Evolutionary conservation across 2,797 vertebrate species (phyloP), one percentile per base, ranked within the genome.

Genomic region (Parauchenoglanis punctatus): DNA sequence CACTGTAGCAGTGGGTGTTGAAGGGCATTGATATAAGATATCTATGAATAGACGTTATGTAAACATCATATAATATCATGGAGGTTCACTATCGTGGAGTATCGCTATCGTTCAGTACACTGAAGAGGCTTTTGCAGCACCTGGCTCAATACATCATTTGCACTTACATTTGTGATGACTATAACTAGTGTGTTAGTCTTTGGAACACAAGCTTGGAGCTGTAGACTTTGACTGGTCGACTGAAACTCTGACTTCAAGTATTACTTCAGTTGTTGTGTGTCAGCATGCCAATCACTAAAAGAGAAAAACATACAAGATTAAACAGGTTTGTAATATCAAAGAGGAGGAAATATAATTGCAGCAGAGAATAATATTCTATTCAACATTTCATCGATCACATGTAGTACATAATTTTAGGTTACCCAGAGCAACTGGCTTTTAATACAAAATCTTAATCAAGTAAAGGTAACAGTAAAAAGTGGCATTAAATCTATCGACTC

Each of bases 21-120:
- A 10, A 56, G 54, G 31, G 28, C 59, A 18, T 80, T 80, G 54
- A 80, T 58, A 56, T 80, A 80, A 59, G 31, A 80, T 59, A 7
- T 80, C 31, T 40, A 80, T 80, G 11, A 80, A 80, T 80, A 80
- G 18, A 18, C 12, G 77, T 80, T 80, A 59, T 80, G 77, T 80
- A 59, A 59, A 59, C 31, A 80, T 80, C 56, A 59, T 13, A 59
- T 23, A 80, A 35, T 20, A 7, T 49, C 49, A 49, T 58, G 76
- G 4, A 5, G 15, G 52, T 28, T 52, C 12, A 13, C n/a, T 40
- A 76, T 40, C 49, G 40, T 40, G 40, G 40, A 40, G 25, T n/a
- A 75, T 75, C 10, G 35, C 35, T 35, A 35, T 35, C 35, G 35
- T 35, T 35, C 72, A 4, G 25, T n/a, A 75, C 11, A 49, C 13